Percentiles rank a stretch among this genome's conserved stretches.
Evolutionary conservation across 2,113 vertebrate species (phyloP).

Genomic region (Probosciger aterrimus): DNA sequence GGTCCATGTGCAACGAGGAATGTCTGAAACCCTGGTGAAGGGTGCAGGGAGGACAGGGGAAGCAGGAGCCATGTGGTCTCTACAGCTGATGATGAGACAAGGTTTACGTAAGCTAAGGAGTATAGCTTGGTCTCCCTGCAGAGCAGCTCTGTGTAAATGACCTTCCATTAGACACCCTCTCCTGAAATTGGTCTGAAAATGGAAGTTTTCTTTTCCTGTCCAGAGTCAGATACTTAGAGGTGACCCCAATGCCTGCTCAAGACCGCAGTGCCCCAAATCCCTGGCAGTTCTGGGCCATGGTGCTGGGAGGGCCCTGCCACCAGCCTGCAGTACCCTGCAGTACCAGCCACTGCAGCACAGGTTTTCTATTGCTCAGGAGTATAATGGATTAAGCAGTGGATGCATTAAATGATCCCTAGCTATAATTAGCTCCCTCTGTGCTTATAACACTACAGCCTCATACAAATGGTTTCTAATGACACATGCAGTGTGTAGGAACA

Average conservation of each 20-base stretch:
- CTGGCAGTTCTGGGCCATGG: rapidly evolving
- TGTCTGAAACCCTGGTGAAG: background rate
- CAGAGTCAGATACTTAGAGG: background rate
- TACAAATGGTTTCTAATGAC: slow-evolving; percentile 59
- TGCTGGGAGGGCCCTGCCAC: background rate
- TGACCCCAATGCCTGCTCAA: background rate
- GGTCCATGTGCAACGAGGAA: background rate
- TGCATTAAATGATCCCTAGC: slow-evolving; percentile 54
- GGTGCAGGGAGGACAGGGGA: background rate
- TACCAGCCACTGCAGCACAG: background rate
- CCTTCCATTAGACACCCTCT: background rate
- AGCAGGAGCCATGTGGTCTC: background rate
- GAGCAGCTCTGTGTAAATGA: background rate
- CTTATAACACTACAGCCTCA: slow-evolving; percentile 22
- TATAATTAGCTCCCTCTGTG: slow-evolving; percentile 59
- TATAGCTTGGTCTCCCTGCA: background rate
- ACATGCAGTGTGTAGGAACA: slow-evolving; percentile 27
- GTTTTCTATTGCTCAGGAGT: slow-evolving; percentile 11
- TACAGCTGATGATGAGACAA: background rate
- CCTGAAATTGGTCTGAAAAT: background rate
- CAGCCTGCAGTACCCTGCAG: too few species aligned
- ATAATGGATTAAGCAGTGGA: slow-evolving; percentile 45
- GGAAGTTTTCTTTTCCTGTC: background rate
- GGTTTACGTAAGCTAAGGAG: background rate
- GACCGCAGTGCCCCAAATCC: background rate